Evolutionary conservation across 2,888 invertebrate genomes (phyloP).

Genomic region (Cryptocephalus moraei): DNA sequence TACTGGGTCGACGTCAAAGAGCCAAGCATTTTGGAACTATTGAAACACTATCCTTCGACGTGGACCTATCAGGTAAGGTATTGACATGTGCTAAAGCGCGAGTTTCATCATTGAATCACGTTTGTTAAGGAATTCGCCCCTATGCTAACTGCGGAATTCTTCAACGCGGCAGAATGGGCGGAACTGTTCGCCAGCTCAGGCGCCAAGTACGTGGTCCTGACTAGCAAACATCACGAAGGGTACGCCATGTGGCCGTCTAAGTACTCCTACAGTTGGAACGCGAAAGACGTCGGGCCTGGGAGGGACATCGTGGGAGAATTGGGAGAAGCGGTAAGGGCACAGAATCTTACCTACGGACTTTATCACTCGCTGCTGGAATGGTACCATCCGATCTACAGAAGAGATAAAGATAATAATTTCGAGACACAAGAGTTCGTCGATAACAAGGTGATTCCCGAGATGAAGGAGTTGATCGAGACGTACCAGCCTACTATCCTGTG

Average conservation of each 20-base stretch:
- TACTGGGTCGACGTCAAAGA: too few relatives aligned
- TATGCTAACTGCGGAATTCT: constrained; percentile 84
- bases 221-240: constrained; percentile 85
- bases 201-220: constrained; percentile 71
- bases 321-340: constrained; percentile 52
- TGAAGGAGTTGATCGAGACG: too few relatives aligned
- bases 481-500: too few relatives aligned
- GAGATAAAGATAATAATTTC: constrained; percentile 57
- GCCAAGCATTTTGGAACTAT: too few relatives aligned
- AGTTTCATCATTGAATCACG: too few relatives aligned
- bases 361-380: constrained; percentile 84
- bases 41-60: too few relatives aligned
- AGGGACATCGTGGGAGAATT: constrained; percentile 44
- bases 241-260: constrained; percentile 76
- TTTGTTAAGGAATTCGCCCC: constrained; percentile 87
- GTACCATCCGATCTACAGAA: constrained; percentile 71
- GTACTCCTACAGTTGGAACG: constrained; percentile 76
- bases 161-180: constrained; percentile 76
- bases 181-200: constrained; percentile 73
- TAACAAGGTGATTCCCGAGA: too few relatives aligned
- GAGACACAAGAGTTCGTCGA: constrained; percentile 54
- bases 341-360: constrained; percentile 63
- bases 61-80: too few relatives aligned
- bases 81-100: too few relatives aligned
- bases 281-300: constrained; percentile 35